Conservation (phyloP, 2,888 invertebrate species). For the Chloroclysta siterata region DNA sequence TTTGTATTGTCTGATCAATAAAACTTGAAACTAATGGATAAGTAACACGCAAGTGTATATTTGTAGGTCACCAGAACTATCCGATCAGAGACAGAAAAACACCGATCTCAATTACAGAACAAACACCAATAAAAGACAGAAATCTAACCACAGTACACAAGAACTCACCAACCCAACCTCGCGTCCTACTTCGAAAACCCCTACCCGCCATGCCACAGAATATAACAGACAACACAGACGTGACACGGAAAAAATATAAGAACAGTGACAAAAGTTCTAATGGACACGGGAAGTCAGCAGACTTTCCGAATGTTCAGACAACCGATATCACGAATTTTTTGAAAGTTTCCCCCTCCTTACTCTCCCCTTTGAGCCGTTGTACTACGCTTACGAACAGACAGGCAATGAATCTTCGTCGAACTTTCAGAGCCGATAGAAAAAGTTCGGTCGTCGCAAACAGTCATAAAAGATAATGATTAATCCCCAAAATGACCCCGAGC, state of each 20-base stretch:
- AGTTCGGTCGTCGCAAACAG: slow-evolving; percentile 45
- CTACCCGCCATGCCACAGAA: background rate
- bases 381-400: slow-evolving; percentile 49
- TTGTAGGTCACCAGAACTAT: background rate
- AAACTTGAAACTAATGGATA: background rate
- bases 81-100: slow-evolving; percentile 1
- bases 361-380: slow-evolving; percentile 29
- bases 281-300: slow-evolving; percentile 50
- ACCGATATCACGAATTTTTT: slow-evolving; percentile 52
- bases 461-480: slow-evolving; percentile 46
- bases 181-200: slow-evolving; percentile 21
- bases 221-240: slow-evolving; percentile 8
- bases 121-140: slow-evolving; percentile 10
- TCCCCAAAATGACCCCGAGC: slow-evolving; percentile 31
- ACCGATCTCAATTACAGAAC: slow-evolving; percentile 6
- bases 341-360: slow-evolving; percentile 48
- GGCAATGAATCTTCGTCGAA: slow-evolving; percentile 62
- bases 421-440: slow-evolving; percentile 53
- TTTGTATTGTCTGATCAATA: too few species aligned
- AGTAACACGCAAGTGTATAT: background rate
- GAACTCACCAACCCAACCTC: slow-evolving; percentile 14
- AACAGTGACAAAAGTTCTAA: slow-evolving; percentile 44
- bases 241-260: slow-evolving; percentile 45
- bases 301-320: slow-evolving; percentile 41
- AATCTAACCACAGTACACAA: slow-evolving; percentile 9